Evolutionary conservation across 1,140 invertebrate species (phyloP), one percentile per base, ranked within the genome.

Genomic region (Drosophila carrolli): DNA sequence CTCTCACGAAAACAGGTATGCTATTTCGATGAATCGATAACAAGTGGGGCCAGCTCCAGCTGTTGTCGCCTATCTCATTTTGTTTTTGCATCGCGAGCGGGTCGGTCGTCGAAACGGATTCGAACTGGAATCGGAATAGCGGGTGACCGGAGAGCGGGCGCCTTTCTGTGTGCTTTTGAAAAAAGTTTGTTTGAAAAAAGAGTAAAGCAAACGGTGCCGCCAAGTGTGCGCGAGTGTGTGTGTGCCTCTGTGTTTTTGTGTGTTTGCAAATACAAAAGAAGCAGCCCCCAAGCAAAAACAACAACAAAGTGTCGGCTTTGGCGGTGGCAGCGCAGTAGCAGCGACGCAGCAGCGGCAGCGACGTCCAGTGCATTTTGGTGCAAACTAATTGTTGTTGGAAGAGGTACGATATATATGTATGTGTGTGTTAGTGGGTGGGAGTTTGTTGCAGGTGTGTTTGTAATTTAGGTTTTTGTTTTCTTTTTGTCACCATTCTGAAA

Each of bases 301-400:
- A 46, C 48, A 47, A 62, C 54, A 75, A 55, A 67, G 72, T 56
- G 50, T 55, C 37, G 63, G 29, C 62, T 35, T 35, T 32, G 35
- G 35, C 13, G 48, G 38, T 8, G 37, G 16, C 56, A 61, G 57
- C 41, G 50, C 60, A 48, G 62, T 44, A 60, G 68, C 46, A 61
- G 53, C 43, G 23, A n/a, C 41, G 43, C 58, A 38, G 61, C 60
- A 56, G 57, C 38, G 13, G 70, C 48, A 62, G 54, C 55, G 44
- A 59, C 59, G 48, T 53, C 59, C 75, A 76, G 70, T 83, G 81
- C 81, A 86, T 66, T 84, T 66, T 63, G 43, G 47, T 59, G 46
- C 57, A 55, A 44, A 67, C 51, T 51, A 77, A 50, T 74, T 74
- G 82, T 86, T 82, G 62, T 63, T 75, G 83, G 43, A 65, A 85